Evolutionary conservation across 2,797 vertebrate genomes (phyloP).

Genomic region (Poecilia picta): DNA sequence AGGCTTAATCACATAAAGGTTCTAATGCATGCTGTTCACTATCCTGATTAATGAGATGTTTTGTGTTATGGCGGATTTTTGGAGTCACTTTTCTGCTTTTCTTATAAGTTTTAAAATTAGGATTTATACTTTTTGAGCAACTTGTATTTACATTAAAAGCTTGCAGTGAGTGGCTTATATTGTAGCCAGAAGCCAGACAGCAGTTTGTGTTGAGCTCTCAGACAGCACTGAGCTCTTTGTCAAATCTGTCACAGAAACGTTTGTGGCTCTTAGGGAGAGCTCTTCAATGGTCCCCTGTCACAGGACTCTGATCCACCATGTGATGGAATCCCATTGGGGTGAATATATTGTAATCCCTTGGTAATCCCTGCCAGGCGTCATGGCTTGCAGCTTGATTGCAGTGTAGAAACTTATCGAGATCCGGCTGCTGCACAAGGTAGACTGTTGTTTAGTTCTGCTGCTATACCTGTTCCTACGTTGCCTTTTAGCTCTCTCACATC

Average conservation of each 20-base stretch:
- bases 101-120: background rate
- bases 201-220: conserved; percentile 60
- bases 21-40: conserved; percentile 7
- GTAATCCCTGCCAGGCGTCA: conserved; percentile 77
- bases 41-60: conserved; percentile 5
- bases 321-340: conserved; percentile 73
- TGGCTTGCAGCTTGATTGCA: conserved; percentile 69
- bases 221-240: conserved; percentile 60
- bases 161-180: conserved; percentile 30
- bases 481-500: conserved; percentile 19
- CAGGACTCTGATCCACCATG: conserved; percentile 73
- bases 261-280: conserved; percentile 43
- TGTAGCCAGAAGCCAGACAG: conserved; percentile 47
- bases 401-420: conserved; percentile 74
- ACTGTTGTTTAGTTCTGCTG: conserved; percentile 20
- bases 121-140: conserved; percentile 7
- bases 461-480: conserved; percentile 6
- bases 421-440: conserved; percentile 41
- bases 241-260: conserved; percentile 59
- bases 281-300: conserved; percentile 66
- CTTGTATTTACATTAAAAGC: conserved; percentile 13
- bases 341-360: conserved; percentile 78
- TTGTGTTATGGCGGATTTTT: background rate
- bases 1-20: conserved; percentile 45
- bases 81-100: background rate